A percentile compares a stretch with the other conserved stretches of the same genome.
phyloP scores from a whole-genome alignment of 2,113 vertebrate species.

The Chionomys nivalis region DNA sequence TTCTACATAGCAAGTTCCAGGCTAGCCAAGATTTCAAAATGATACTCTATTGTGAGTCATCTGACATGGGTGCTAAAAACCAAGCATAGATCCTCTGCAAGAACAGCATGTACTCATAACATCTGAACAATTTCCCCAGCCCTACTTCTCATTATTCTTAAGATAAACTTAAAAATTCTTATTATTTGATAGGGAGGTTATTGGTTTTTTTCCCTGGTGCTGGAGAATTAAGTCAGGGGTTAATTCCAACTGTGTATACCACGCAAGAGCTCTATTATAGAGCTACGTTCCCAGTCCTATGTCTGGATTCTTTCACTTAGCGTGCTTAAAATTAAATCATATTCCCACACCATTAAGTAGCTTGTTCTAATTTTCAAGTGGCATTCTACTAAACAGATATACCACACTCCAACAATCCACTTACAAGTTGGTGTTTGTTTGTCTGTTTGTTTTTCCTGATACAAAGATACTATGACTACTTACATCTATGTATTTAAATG shows the following conservation, averaged over 20 bases:
- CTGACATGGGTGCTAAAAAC: background rate
- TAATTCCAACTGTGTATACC: background rate
- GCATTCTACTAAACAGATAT: background rate
- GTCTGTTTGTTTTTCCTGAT: conserved; percentile 7
- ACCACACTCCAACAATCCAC: background rate
- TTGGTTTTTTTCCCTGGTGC: background rate
- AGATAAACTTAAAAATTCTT: conserved; percentile 12
- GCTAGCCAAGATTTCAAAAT: background rate
- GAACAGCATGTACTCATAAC: background rate
- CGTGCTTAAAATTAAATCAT: conserved; percentile 23
- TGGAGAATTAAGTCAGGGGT: background rate
- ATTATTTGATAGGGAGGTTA: background rate
- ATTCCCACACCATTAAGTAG: background rate
- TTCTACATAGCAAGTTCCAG: background rate
- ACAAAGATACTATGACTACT: conserved; percentile 49
- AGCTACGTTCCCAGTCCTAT: background rate
- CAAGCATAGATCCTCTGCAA: background rate
- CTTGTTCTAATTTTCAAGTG: conserved; percentile 13
- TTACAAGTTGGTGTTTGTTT: background rate
- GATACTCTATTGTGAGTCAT: background rate
- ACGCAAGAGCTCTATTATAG: background rate
- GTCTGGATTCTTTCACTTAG: background rate
- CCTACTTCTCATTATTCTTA: conserved; percentile 8
- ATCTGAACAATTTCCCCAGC: background rate
- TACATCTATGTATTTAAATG: background rate